A percentile compares a stretch with the other conserved stretches of the same genome.
These are phyloP conservation scores for Poecilia velifera DNA, from an alignment of 2,797 vertebrate species.

Conservation along the genomic window DNA sequence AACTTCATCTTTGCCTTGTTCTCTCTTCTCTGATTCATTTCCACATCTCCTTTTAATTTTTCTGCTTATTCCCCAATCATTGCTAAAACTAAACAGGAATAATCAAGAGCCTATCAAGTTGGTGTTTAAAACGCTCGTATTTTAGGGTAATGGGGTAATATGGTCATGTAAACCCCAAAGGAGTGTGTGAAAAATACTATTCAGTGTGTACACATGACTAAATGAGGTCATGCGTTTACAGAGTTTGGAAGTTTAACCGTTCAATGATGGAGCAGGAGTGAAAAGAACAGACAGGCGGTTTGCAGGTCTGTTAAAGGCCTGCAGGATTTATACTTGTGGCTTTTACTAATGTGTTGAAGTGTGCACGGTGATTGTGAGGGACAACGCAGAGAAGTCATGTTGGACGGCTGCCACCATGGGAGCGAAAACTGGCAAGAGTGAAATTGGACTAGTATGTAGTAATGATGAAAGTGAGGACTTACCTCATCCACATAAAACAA, in stretches of 20 bases:
- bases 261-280: slow-evolving; percentile 38
- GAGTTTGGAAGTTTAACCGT: slow-evolving; percentile 69
- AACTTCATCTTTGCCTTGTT: slow-evolving; percentile 29
- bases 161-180: slow-evolving; percentile 64
- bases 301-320: slow-evolving; percentile 55
- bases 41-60: slow-evolving; percentile 20
- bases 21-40: slow-evolving; percentile 14
- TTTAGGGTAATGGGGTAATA: slow-evolving; percentile 58
- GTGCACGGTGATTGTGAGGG: slow-evolving; percentile 43
- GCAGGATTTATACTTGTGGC: slow-evolving; percentile 55
- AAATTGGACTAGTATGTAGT: slow-evolving; percentile 56
- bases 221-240: slow-evolving; percentile 79
- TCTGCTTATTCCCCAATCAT: slow-evolving; percentile 27
- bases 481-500: slow-evolving; percentile 72
- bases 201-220: slow-evolving; percentile 66
- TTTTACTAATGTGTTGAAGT: slow-evolving; percentile 42
- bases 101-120: slow-evolving; percentile 65
- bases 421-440: slow-evolving; percentile 49
- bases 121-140: slow-evolving; percentile 56
- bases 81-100: slow-evolving; percentile 55
- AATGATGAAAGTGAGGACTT: slow-evolving; percentile 65
- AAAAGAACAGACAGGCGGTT: slow-evolving; percentile 45
- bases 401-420: slow-evolving; percentile 55
- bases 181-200: slow-evolving; percentile 71
- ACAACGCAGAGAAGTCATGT: slow-evolving; percentile 43